phyloP scores from a whole-genome alignment of 2,797 vertebrate species.

The Monodelphis domestica region DNA sequence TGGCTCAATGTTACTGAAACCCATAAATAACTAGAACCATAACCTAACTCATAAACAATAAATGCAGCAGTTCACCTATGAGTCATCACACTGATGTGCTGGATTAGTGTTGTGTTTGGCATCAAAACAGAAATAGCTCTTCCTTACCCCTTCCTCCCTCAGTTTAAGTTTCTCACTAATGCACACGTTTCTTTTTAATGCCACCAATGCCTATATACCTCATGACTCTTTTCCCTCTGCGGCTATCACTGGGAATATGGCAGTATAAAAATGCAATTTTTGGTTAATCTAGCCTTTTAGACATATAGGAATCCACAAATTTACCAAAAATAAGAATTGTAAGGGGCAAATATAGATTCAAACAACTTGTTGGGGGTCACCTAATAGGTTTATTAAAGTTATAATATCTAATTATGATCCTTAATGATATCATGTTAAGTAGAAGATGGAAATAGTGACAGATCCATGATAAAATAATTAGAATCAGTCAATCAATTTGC shows the following conservation, averaged over 20 bases:
- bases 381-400: slow-evolving; percentile 71
- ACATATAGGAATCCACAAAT: slow-evolving; percentile 29
- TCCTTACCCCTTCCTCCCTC: neutral
- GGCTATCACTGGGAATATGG: slow-evolving; percentile 62
- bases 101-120: slow-evolving; percentile 58
- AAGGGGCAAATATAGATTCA: slow-evolving; percentile 64
- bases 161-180: slow-evolving; percentile 37
- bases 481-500: slow-evolving; percentile 72
- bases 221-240: slow-evolving; percentile 45
- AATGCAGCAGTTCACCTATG: slow-evolving; percentile 41
- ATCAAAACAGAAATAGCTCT: slow-evolving; percentile 15
- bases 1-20: neutral
- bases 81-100: slow-evolving; percentile 70
- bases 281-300: neutral
- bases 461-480: slow-evolving; percentile 69
- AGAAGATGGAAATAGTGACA: slow-evolving; percentile 74
- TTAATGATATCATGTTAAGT: slow-evolving; percentile 71
- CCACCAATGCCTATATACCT: neutral
- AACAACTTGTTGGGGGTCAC: slow-evolving; percentile 56
- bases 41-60: neutral
- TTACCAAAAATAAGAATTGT: slow-evolving; percentile 60
- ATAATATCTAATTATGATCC: slow-evolving; percentile 66
- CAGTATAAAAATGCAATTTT: slow-evolving; percentile 52
- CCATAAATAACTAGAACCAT: neutral
- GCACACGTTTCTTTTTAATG: slow-evolving; percentile 53